Percentiles rank a stretch among this genome's conserved stretches.
Conservation (phyloP, 2,797 vertebrate genomes). For the Strix occidentalis region DNA sequence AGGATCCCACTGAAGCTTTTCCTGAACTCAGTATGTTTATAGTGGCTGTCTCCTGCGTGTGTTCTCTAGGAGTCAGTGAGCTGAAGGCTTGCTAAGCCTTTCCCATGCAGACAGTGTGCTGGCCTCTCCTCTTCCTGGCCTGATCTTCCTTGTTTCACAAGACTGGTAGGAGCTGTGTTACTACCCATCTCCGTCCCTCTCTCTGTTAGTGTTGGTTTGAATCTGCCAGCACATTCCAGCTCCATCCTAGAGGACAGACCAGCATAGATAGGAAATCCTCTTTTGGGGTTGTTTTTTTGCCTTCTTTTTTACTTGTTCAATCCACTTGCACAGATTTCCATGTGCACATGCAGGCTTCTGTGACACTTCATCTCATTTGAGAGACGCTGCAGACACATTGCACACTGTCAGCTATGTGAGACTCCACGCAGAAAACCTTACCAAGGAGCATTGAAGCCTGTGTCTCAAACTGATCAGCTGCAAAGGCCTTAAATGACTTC, state of each 20-base stretch:
- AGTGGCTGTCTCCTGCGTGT: neutral
- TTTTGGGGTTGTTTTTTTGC: neutral
- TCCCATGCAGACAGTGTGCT: accelerated
- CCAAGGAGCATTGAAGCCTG: neutral
- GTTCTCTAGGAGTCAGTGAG: neutral
- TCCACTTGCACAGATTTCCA: neutral
- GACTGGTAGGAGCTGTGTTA: neutral
- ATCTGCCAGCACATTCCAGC: neutral
- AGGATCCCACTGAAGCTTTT: neutral
- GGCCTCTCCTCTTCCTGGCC: neutral
- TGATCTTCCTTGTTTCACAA: neutral
- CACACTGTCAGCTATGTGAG: neutral
- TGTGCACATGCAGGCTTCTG: accelerated
- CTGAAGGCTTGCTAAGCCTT: neutral
- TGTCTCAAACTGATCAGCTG: neutral
- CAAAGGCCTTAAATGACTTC: neutral
- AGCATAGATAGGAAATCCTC: neutral
- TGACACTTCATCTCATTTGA: neutral
- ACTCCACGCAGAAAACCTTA: neutral
- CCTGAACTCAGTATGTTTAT: accelerated
- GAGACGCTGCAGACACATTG: neutral
- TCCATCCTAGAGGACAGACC: neutral
- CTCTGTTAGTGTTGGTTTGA: neutral
- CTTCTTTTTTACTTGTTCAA: neutral
- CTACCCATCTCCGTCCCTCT: neutral